phyloP scores from a whole-genome alignment of 2,797 vertebrate species.

The Gymnoscopelus microlampas region DNA sequence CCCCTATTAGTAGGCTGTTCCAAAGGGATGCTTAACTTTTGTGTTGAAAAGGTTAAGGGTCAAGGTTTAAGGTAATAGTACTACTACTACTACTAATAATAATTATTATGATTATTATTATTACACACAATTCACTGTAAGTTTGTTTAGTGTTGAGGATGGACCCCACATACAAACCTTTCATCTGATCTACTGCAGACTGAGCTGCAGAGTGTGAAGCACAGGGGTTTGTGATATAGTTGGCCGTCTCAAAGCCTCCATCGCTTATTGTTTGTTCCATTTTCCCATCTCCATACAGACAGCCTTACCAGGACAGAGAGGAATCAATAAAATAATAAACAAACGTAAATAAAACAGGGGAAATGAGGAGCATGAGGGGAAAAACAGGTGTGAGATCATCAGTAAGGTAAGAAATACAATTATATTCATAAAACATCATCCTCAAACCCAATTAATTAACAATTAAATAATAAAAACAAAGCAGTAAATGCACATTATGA shows the following conservation, averaged over 20 bases:
- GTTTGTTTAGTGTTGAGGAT: not conserved
- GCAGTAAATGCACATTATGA: not conserved
- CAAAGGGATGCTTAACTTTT: too few relatives aligned
- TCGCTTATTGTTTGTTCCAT: conserved; percentile 43
- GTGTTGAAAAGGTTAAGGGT: too few relatives aligned
- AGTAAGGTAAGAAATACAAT: too few relatives aligned
- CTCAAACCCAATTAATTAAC: not conserved
- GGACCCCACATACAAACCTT: not conserved
- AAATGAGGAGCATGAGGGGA: not conserved
- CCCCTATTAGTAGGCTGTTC: too few relatives aligned
- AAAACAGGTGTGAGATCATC: too few relatives aligned
- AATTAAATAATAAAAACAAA: not conserved
- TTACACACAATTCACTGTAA: too few relatives aligned
- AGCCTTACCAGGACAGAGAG: conserved; percentile 41
- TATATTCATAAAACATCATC: too few relatives aligned
- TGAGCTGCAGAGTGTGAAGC: conserved; percentile 63
- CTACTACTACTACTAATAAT: too few relatives aligned
- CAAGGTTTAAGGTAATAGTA: too few relatives aligned
- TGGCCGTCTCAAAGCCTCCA: conserved; percentile 56
- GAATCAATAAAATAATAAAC: not conserved
- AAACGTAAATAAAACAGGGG: conserved; percentile 8
- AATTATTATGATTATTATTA: too few relatives aligned
- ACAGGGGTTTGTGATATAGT: conserved; percentile 59
- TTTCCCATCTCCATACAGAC: conserved; percentile 67
- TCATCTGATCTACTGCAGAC: not conserved